Evolutionary conservation across 2,113 vertebrate genomes (phyloP).

Genomic region (Tragelaphus strepsiceros): DNA sequence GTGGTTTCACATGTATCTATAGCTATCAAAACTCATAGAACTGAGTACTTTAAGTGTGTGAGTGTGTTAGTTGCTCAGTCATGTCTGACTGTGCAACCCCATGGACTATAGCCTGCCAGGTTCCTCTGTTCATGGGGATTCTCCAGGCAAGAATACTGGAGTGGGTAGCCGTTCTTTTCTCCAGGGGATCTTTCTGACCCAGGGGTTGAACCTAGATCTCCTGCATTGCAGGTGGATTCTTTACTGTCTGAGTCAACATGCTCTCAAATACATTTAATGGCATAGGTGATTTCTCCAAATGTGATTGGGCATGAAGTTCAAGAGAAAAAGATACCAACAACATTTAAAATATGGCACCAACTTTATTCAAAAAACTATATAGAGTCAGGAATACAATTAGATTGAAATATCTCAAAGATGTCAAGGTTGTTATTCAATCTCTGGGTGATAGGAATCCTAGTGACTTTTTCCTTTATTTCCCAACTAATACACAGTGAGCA

Average conservation of each 20-base stretch:
- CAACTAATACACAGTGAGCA: neutral
- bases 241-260: neutral
- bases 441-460: neutral
- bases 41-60: neutral
- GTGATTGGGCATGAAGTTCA: neutral
- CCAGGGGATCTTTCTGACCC: neutral
- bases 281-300: neutral
- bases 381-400: neutral
- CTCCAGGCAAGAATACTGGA: neutral
- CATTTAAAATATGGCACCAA: neutral
- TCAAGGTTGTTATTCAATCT: neutral
- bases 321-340: neutral
- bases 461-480: neutral
- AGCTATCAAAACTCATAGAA: neutral
- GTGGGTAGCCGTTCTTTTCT: neutral
- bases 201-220: neutral
- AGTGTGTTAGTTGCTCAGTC: neutral
- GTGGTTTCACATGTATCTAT: neutral
- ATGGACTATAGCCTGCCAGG: neutral
- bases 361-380: neutral
- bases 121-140: neutral
- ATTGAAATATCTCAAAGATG: neutral
- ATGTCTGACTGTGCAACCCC: neutral
- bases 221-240: neutral
- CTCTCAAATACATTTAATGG: neutral